Base-by-base conservation (phyloP, 2,888 invertebrate species). In the Amblyjoppa fuscipennis region DNA sequence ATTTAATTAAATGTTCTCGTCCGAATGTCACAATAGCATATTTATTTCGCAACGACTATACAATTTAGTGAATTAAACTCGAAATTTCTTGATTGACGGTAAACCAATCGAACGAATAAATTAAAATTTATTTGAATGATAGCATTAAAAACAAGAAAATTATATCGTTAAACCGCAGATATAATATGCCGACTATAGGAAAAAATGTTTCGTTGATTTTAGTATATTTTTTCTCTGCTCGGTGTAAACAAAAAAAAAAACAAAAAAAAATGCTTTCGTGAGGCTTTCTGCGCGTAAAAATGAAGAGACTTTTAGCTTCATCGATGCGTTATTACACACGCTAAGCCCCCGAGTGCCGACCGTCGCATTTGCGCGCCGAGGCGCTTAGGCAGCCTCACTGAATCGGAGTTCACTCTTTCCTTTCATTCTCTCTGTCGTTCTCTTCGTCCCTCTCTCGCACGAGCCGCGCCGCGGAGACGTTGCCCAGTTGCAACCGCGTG, bases 401-500 rank as follows among this genome's bases (percentile, higher is more conserved):
- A 78, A 59, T 77, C 38, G n/a, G 51, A 5, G 41, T 31, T 78
- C 53, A 53, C 59, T 69, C 59, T 69, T 61, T 66, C 25, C 38
- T 61, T 68, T 13, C 71, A 56, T 80, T 74, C 80, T 74, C 45
- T 49, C 45, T 13, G 4, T 49, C 16, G 45, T 49, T n/a, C 38
- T 38, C 20, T 59, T 70, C 53, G 80, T 53, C 80, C 51, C 34
- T 80, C 64, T 77, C 59, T 59, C 45, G 81, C 79, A 61, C 68
- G 77, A 73, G 74, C 77, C 75, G 25, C 61, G 68, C 45, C 69
- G 75, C 53, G 75, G 25, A 11, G 59, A 59, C n/a, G 59, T 59
- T 59, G 59, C 28, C 59, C 49, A 69, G 41, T 31, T 64, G 34
- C 49, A 53, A 82, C 61, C 78, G 78, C 79, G 75, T 88, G 51